Evolutionary conservation across 2,888 invertebrate species (phyloP).

Genomic region (Villa cingulata): DNA sequence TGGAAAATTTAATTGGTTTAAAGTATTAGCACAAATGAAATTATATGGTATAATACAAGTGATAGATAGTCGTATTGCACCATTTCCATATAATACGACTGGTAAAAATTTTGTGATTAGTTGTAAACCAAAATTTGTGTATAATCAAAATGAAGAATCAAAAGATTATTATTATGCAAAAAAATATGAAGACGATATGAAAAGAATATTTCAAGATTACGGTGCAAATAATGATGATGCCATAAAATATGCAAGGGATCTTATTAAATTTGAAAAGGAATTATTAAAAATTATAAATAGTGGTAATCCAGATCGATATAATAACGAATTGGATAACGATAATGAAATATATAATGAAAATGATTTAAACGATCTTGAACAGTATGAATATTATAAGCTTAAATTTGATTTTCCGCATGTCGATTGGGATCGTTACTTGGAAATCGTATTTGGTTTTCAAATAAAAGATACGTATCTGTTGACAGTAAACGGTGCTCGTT

Average conservation of each 20-base stretch:
- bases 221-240: neutral
- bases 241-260: neutral
- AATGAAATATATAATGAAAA: neutral
- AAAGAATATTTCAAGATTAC: neutral
- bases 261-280: neutral
- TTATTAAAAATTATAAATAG: neutral
- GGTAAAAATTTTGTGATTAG: neutral
- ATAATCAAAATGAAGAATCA: neutral
- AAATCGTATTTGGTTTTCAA: neutral
- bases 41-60: neutral
- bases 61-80: neutral
- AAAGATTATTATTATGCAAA: neutral
- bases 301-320: no score
- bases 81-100: neutral
- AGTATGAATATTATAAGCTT: neutral
- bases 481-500: neutral
- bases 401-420: neutral
- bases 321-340: neutral
- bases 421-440: neutral
- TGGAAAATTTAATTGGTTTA: neutral
- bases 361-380: neutral
- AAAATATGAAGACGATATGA: neutral
- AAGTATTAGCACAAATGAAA: neutral
- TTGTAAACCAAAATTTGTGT: neutral
- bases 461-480: neutral